Base-by-base conservation (phyloP, 2,113 vertebrate genomes). In the Danio rerio region DNA sequence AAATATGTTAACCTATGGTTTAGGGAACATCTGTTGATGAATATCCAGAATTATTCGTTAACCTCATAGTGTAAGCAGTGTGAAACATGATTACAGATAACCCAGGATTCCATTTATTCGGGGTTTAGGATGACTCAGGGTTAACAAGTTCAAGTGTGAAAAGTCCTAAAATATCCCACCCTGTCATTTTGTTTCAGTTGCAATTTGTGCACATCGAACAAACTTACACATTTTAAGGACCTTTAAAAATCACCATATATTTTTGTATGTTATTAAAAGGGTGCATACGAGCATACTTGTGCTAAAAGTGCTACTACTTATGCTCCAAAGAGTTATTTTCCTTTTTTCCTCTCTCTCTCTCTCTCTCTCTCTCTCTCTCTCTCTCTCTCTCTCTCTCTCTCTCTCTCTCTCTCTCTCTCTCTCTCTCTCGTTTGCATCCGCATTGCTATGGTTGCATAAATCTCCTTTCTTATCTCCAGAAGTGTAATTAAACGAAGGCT, bases 401-500 rank as follows among this genome's bases (percentile, higher is more conserved):
- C 2, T 6, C 18, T 2, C 1, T 0, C 10, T 75, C 11, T 6
- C 18, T 58, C 43, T 52, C 2, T 6, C 18, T 2, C 1, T 0
- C 10, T 75, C 11, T 6, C 18, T 58, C 43, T 52, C 2, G 3
- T 59, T 9, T 47, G 55, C 53, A 11, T 59, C 42, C 53, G 43
- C 56, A 58, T 58, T 40, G 18, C 72, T 45, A 58, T 58, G 42
- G 58, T 59, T 31, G 31, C 31, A 31, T 31, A 1, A 31, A 16
- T n/a, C 58, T 49, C 18, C 20, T 18, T 49, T 77, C 8, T 77
- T 77, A 31, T 77, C 58, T 77, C 59, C 20, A 63, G 43, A 62
- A 50, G 56, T 50, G 43, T 50, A 59, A 76, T 76, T 77, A 62
- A 21, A 63, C 43, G 9, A 18, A 40, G 56, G 58, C 80, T 66